Evolutionary conservation across 2,113 vertebrate genomes (phyloP).

Genomic region (Rhea americana): DNA sequence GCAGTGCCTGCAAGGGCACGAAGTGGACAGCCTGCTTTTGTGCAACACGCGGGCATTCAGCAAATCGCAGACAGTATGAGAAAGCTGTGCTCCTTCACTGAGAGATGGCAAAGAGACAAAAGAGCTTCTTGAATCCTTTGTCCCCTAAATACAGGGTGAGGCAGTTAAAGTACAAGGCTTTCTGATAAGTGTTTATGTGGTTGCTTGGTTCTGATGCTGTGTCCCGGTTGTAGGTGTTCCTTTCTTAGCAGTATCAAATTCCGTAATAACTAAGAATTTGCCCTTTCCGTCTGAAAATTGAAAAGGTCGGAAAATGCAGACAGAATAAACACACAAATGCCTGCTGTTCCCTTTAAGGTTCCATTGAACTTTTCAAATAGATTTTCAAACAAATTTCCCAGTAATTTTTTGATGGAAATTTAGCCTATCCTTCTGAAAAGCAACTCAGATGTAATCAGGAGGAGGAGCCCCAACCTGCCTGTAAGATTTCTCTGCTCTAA

Average conservation of each 20-base stretch:
- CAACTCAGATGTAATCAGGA: background rate
- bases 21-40: background rate
- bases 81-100: conserved; percentile 1
- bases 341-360: conserved; percentile 33
- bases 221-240: background rate
- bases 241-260: conserved; percentile 14
- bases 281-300: conserved; percentile 20
- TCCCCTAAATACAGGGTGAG: conserved; percentile 29
- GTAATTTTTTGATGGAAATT: conserved; percentile 1
- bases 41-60: background rate
- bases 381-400: conserved; percentile 35
- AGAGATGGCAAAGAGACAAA: conserved; percentile 16
- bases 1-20: fast-evolving
- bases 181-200: conserved; percentile 29
- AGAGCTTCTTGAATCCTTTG: conserved; percentile 44
- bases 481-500: background rate
- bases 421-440: background rate
- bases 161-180: conserved; percentile 15
- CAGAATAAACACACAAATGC: background rate
- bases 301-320: background rate
- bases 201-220: conserved; percentile 22
- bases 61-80: background rate
- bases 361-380: background rate
- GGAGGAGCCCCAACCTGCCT: background rate
- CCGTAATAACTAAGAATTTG: conserved; percentile 36